These are phyloP conservation scores for Euplexia lucipara DNA, from an alignment of 2,888 invertebrate genomes.

Conservation along the genomic window DNA sequence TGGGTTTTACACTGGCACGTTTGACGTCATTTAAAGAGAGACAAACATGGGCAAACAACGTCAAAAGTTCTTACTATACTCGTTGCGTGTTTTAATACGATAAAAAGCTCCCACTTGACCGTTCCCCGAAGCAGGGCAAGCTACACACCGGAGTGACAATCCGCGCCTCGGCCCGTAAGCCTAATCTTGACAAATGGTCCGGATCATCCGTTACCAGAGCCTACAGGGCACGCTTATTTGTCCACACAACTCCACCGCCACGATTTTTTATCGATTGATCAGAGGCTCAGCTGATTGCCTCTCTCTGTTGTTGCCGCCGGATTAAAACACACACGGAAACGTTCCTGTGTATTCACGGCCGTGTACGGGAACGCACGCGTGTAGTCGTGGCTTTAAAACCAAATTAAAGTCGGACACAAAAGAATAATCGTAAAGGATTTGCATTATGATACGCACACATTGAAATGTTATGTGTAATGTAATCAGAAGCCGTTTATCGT, in stretches of 20 bases:
- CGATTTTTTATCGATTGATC: constrained; percentile 90
- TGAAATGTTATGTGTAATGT: constrained; percentile 49
- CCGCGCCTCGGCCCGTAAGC: constrained; percentile 76
- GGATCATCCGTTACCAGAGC: constrained; percentile 83
- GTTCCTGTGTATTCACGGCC: constrained; percentile 19
- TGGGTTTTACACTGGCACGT: background rate
- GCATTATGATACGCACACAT: constrained; percentile 80
- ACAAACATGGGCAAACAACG: background rate
- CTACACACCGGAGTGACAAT: constrained; percentile 55
- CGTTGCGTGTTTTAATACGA: constrained; percentile 35
- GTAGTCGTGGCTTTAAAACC: constrained; percentile 65
- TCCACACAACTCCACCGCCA: constrained; percentile 81
- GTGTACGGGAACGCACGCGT: constrained; percentile 20
- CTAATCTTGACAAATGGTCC: constrained; percentile 90
- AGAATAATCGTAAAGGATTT: constrained; percentile 82
- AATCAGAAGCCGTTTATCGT: constrained; percentile 62
- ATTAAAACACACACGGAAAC: constrained; percentile 74
- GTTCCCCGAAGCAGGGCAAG: constrained; percentile 35
- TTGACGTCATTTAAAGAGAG: background rate
- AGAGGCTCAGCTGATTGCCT: constrained; percentile 89
- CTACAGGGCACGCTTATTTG: constrained; percentile 80
- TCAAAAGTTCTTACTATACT: constrained; percentile 1
- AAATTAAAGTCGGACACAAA: constrained; percentile 82
- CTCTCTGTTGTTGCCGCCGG: constrained; percentile 88
- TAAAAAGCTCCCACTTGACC: constrained; percentile 62